Conservation (phyloP, 2,797 vertebrate species). For the Pampus argenteus region DNA sequence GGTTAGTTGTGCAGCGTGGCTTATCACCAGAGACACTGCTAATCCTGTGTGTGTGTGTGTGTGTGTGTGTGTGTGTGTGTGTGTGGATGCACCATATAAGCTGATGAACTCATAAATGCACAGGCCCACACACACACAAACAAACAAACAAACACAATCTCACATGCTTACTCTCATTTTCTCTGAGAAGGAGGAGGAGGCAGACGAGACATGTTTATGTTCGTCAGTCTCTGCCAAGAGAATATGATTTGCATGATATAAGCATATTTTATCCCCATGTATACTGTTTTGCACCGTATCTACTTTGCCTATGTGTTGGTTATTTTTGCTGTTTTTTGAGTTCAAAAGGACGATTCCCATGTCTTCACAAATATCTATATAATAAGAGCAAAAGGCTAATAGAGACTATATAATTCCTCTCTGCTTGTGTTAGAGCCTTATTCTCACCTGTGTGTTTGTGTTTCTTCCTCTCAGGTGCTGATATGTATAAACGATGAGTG, state of each 20-base stretch:
- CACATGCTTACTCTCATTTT: conserved; percentile 64
- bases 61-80: conserved; percentile 33
- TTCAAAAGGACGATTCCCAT: conserved; percentile 45
- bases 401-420: conserved; percentile 39
- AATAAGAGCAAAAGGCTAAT: conserved; percentile 34
- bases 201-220: conserved; percentile 77
- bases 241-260: conserved; percentile 78
- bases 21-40: conserved; percentile 80
- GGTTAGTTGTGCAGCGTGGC: conserved; percentile 78
- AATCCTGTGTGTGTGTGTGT: conserved; percentile 68
- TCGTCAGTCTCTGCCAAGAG: conserved; percentile 71
- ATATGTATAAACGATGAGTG: conserved; percentile 91
- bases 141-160: conserved; percentile 64
- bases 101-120: conserved; percentile 68
- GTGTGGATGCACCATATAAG: conserved; percentile 53
- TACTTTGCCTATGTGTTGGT: conserved; percentile 39
- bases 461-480: conserved; percentile 85
- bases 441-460: conserved; percentile 33
- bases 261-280: conserved; percentile 71
- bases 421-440: conserved; percentile 22
- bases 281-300: conserved; percentile 38
- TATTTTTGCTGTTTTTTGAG: conserved; percentile 49
- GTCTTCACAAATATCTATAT: conserved; percentile 41
- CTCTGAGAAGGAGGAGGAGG: conserved; percentile 56
- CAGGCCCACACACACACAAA: conserved; percentile 27